Evolutionary conservation across 2,113 vertebrate species (phyloP), one percentile per base, ranked within the genome.

Genomic region (Entomyzon cyanotis): DNA sequence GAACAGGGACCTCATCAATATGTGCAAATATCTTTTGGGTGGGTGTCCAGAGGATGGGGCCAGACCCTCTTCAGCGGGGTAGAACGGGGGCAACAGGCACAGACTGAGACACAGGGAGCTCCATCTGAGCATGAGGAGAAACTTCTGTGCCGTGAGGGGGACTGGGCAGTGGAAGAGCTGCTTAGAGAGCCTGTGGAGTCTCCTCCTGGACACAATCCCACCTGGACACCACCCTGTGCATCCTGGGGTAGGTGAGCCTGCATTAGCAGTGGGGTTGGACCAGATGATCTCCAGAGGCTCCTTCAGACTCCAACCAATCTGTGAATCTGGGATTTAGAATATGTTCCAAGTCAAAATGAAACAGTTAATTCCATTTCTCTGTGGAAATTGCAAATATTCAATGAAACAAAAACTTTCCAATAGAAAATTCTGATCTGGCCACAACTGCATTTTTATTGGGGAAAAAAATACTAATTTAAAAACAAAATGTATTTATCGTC

Each of bases 401-500:
- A 35, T 22, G 44, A 74, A 77, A 80, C 6, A 62, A 63, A 62
- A 35, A 6, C 73, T 71, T 87, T 30, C 37, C 15, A 33, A 30
- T 2, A 41, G 52, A 92, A 94, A 84, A 89, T 92, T 84, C 31
- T 17, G 60, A 74, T 59, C 76, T 83, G 71, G 46, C 21, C 88
- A 20, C 39, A 86, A 47, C 39, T 71, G 52, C 17, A 59, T 81
- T 93, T 93, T 93, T 49, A 74, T 24, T 50, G n/a, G 16, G 41
- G 11, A 1, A 10, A 70, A 60, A 63, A 71, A 6, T 3, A 15
- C 8, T 37, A 4, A 37, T 39, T 63, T 31, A 20, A 24, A 4
- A 68, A 55, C 35, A 41, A 44, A 8, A 46, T 44, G 17, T 87
- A 96, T 95, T 94, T 95, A 82, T 91, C 37, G 21, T 85, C 82